phyloP scores from a whole-genome alignment of 2,797 vertebrate genomes.

The Serranus cabrilla region DNA sequence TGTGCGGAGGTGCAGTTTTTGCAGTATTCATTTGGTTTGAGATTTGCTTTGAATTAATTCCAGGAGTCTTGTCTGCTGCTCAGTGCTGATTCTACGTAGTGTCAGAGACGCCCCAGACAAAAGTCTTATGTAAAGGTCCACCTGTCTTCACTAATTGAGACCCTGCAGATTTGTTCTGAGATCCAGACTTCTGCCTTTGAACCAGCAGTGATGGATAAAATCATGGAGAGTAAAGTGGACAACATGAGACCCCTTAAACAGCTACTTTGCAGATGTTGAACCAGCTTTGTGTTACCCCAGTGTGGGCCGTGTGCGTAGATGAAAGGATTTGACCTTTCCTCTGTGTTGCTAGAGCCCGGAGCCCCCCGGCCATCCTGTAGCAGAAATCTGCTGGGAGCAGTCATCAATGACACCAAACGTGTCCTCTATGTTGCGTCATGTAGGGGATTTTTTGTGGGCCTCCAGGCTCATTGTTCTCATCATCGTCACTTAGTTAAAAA shows the following conservation, averaged over 20 bases:
- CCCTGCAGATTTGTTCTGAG: background rate
- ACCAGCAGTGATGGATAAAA: background rate
- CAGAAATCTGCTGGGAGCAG: too few relatives aligned
- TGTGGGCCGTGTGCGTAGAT: too few relatives aligned
- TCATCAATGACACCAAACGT: too few relatives aligned
- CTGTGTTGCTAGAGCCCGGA: too few relatives aligned
- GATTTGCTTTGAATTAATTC: slow-evolving; percentile 36
- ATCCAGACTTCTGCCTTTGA: background rate
- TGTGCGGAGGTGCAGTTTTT: slow-evolving; percentile 14
- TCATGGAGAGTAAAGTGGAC: background rate
- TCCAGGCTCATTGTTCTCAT: too few relatives aligned
- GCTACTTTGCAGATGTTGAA: too few relatives aligned
- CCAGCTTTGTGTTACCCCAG: too few relatives aligned
- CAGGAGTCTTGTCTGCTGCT: slow-evolving; percentile 8
- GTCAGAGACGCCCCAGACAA: slow-evolving; percentile 1
- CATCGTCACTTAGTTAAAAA: too few relatives aligned
- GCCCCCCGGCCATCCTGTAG: too few relatives aligned
- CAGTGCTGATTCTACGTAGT: background rate
- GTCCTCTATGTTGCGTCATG: too few relatives aligned
- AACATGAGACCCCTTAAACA: background rate
- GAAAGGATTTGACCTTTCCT: too few relatives aligned
- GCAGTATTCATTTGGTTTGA: slow-evolving; percentile 49
- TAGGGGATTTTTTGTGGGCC: too few relatives aligned
- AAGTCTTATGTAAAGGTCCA: slow-evolving; percentile 10
- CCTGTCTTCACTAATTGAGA: slow-evolving; percentile 14